phyloP scores from a whole-genome alignment of 2,113 vertebrate genomes.

The Protobothrops mucrosquamatus region DNA sequence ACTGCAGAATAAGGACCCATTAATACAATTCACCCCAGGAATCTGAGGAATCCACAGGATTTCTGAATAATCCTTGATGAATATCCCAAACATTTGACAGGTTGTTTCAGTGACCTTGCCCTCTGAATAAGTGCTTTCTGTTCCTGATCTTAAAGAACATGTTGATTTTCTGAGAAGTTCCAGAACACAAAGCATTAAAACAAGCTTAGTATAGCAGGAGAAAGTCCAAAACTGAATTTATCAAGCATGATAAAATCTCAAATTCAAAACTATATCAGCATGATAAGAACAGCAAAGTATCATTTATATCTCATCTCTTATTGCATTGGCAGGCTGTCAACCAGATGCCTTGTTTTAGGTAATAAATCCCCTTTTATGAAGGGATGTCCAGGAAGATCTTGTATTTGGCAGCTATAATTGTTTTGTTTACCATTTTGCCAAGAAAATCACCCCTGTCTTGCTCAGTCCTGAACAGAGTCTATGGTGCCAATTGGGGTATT shows the following conservation, averaged over 20 bases:
- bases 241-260: not conserved
- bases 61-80: not conserved
- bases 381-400: not conserved
- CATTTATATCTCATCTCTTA: not conserved
- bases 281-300: not conserved
- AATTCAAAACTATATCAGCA: not conserved
- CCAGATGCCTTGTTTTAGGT: not conserved
- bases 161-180: not conserved
- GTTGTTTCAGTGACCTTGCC: not conserved
- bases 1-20: not conserved
- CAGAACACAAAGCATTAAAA: not conserved
- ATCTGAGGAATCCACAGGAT: not conserved
- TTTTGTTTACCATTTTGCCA: not conserved
- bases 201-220: not conserved
- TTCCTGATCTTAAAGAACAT: not conserved
- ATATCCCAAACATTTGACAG: not conserved
- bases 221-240: not conserved
- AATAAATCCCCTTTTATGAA: not conserved
- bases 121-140: not conserved
- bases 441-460: not conserved
- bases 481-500: not conserved
- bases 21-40: not conserved
- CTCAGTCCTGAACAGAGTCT: not conserved
- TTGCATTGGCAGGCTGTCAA: not conserved
- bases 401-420: not conserved